Evolutionary conservation across 2,113 vertebrate species (phyloP).

Genomic region (Cyphomyrus plagiostoma): DNA sequence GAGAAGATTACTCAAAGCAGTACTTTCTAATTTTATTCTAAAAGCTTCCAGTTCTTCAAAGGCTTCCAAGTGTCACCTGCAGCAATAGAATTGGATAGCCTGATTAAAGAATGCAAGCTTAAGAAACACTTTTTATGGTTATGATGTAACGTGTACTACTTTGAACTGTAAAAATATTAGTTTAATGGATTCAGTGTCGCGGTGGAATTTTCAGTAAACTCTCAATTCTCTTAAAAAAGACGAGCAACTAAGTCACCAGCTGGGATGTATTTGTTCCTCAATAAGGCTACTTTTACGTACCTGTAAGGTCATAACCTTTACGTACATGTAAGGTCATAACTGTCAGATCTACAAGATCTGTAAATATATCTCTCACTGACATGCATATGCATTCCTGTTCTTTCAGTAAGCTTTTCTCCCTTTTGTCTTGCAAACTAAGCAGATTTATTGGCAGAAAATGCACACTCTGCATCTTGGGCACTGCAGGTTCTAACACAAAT

Average conservation of each 20-base stretch:
- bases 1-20: not conserved
- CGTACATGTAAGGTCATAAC: not conserved
- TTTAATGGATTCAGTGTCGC: not conserved
- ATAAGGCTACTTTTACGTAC: not conserved
- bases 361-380: not conserved
- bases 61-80: not conserved
- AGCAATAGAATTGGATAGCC: not conserved
- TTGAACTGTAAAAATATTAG: not conserved
- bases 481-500: not conserved
- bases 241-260: not conserved
- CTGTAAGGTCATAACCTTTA: not conserved
- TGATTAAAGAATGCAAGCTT: not conserved
- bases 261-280: not conserved
- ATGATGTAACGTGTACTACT: not conserved
- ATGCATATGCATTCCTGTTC: not conserved
- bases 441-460: not conserved
- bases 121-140: not conserved
- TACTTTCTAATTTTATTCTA: not conserved
- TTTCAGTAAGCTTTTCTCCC: not conserved
- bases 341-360: not conserved
- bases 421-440: not conserved
- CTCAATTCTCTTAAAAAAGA: not conserved
- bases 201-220: not conserved
- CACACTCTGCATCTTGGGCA: not conserved
- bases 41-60: not conserved